Base-by-base conservation (phyloP, 2,797 vertebrate genomes). In the Pangasius djambal region DNA sequence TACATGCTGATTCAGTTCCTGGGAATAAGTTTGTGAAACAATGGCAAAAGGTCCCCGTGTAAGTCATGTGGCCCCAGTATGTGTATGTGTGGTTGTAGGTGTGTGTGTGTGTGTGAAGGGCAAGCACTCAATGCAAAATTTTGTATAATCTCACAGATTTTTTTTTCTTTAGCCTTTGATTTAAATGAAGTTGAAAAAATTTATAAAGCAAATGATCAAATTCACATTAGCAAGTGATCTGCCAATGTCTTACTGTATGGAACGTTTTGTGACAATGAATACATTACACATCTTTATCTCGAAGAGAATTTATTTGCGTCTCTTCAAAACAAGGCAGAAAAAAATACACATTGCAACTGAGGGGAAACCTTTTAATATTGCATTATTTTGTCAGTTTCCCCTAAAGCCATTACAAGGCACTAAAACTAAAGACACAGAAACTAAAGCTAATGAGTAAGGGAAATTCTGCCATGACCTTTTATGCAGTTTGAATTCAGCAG, bases 201-300 rank as follows among this genome's bases (percentile, higher is more conserved):
- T 4, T 0, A n/a, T 67, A 15, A 31, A 70, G 2, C 13, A 70
- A 70, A 28, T 48, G 22, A 75, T 48, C 3, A 75, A 48, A 75
- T 77, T 77, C 44, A 50, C 74, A 77, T 77, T 77, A 77, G 12
- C 44, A 15, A 75, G 10, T 40, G 0, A 44, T 44, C 37, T 25
- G 40, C 72, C 22, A 7, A 50, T 77, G 44, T 6, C 69, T 20
- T 40, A 37, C 37, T 37, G 37, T 37, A 72, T 72, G 69, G 31
- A 77, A 50, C 74, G n/a, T 50, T 77, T 50, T n/a, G 28, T n/a
- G 72, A 44, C 40, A 75, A 48, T 75, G 40, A 75, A 75, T 75
- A 4, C 22, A 44, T 25, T 44, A 10, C 37, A 31, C 31, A 69
- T 8, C 40, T 48, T 75, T 28, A 50, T 78, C 6, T n/a, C 10